These are phyloP conservation scores for human DNA, from an alignment of 2,113 vertebrate genomes.

Conservation along the genomic window GRCh38 chr6:64824501-64825000, in stretches of 20 bases:
- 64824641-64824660: background rate
- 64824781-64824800: background rate
- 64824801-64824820: background rate
- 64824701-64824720: background rate
- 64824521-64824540: background rate
- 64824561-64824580: background rate
- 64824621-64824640: background rate
- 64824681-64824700: background rate
- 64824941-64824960: background rate
- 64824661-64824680: too few relatives aligned
- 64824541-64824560: background rate
- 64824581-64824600: background rate
- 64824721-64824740: background rate
- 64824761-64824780: background rate
- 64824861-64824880: background rate
- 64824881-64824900: background rate
- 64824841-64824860: background rate
- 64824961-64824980: background rate
- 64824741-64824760: background rate
- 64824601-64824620: background rate
- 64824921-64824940: background rate
- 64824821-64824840: background rate
- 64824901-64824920: background rate
- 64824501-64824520: background rate
- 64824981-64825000: background rate